These are phyloP conservation scores for Mamestra brassicae DNA, from an alignment of 2,888 invertebrate genomes.

Conservation along the genomic window DNA sequence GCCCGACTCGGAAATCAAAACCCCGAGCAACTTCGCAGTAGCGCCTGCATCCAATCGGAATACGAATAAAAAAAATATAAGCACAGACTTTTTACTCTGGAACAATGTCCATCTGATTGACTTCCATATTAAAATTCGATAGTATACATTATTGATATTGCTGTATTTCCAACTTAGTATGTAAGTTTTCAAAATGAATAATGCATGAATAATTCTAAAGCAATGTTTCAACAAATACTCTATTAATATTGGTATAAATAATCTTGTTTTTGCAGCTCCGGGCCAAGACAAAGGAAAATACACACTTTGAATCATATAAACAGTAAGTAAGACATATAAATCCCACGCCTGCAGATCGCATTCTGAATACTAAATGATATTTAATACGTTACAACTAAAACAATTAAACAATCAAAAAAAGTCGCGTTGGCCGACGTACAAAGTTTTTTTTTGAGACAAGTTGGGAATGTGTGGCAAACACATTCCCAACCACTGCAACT, in stretches of 20 bases:
- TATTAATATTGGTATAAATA: neutral
- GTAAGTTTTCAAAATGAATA: constrained; percentile 6
- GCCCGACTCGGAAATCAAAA: no score
- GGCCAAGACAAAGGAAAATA: neutral
- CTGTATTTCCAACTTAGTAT: neutral
- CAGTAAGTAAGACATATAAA: neutral
- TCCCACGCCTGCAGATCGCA: neutral
- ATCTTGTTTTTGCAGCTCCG: neutral
- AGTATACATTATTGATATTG: no score
- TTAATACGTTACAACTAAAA: no score
- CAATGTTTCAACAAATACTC: constrained; percentile 15
- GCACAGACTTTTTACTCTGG: no score
- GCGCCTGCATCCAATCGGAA: no score
- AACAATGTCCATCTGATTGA: neutral
- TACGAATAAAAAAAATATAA: no score
- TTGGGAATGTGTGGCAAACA: no score
- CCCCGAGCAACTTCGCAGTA: no score
- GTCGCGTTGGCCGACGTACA: no score
- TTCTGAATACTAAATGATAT: constrained; percentile 11
- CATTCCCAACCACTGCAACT: no score
- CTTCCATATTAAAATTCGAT: neutral
- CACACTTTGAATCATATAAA: neutral
- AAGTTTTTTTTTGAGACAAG: no score
- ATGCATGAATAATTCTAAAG: constrained; percentile 18
- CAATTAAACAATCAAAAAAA: no score